phyloP scores from a whole-genome alignment of 2,888 invertebrate species.

The Caenorhabditis wallacei region DNA sequence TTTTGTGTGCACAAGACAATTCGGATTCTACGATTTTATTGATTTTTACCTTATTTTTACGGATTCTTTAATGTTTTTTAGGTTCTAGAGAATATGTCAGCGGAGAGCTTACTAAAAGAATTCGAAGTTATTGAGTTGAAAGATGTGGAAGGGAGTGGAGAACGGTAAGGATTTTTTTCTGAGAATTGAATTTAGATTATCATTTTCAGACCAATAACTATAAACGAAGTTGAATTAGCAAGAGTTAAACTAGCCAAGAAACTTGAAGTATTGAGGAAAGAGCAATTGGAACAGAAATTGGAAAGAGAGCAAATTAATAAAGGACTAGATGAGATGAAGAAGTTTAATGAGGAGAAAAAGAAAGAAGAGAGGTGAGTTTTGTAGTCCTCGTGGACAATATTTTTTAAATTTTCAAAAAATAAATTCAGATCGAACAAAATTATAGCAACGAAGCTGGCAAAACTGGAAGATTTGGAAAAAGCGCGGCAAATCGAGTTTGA shows the following conservation, averaged over 20 bases:
- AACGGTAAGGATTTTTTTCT: background rate
- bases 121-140: background rate
- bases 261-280: background rate
- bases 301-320: constrained; percentile 25
- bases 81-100: background rate
- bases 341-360: constrained; percentile 4
- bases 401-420: background rate
- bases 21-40: background rate
- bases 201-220: background rate
- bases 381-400: too few relatives aligned
- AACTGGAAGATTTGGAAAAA: constrained; percentile 11
- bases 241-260: constrained; percentile 12
- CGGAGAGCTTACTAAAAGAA: background rate
- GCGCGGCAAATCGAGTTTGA: constrained; percentile 8
- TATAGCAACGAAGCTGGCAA: constrained; percentile 1
- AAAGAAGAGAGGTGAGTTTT: background rate
- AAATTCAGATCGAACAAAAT: background rate
- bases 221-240: constrained; percentile 1
- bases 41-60: background rate
- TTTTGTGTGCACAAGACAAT: background rate
- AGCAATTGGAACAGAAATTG: constrained; percentile 9
- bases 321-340: constrained; percentile 7
- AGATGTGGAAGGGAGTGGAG: background rate
- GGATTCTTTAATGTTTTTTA: background rate
- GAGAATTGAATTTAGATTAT: background rate